These are phyloP conservation scores for Fregetta grallaria DNA, from an alignment of 2,113 vertebrate genomes.

Conservation along the genomic window DNA sequence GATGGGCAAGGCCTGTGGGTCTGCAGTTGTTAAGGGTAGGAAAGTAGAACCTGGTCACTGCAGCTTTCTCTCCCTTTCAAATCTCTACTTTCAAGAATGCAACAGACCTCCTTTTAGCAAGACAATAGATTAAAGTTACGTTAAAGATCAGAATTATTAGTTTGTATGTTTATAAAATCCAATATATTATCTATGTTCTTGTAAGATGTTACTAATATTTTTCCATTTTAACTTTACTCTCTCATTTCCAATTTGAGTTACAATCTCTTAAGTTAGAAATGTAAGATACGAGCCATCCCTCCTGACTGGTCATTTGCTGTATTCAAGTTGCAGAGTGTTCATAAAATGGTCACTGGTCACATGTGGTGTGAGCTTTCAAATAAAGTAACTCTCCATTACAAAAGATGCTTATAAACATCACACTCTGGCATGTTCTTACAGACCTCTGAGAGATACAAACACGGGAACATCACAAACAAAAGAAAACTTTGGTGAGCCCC, in stretches of 20 bases:
- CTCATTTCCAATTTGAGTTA: neutral
- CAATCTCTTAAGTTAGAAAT: neutral
- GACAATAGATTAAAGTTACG: neutral
- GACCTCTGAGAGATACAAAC: neutral
- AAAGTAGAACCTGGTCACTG: neutral
- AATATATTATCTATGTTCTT: neutral
- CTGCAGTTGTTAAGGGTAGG: neutral
- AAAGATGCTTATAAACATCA: neutral
- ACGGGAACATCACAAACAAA: neutral
- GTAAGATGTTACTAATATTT: neutral
- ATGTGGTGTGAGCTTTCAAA: neutral
- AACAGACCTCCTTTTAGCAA: neutral
- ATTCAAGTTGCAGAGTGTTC: neutral
- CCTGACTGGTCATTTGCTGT: neutral
- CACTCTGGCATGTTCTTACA: neutral
- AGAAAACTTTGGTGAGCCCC: neutral
- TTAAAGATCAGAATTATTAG: neutral
- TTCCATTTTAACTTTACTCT: neutral
- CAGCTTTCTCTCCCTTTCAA: neutral
- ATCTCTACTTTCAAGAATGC: neutral
- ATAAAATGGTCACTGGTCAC: neutral
- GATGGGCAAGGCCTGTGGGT: neutral
- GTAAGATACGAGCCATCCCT: neutral
- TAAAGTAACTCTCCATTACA: neutral
- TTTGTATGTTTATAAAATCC: neutral